Evolutionary conservation across 2,113 vertebrate species (phyloP), one percentile per base, ranked within the genome.

Genomic region (Phalacrocorax brasilianus): DNA sequence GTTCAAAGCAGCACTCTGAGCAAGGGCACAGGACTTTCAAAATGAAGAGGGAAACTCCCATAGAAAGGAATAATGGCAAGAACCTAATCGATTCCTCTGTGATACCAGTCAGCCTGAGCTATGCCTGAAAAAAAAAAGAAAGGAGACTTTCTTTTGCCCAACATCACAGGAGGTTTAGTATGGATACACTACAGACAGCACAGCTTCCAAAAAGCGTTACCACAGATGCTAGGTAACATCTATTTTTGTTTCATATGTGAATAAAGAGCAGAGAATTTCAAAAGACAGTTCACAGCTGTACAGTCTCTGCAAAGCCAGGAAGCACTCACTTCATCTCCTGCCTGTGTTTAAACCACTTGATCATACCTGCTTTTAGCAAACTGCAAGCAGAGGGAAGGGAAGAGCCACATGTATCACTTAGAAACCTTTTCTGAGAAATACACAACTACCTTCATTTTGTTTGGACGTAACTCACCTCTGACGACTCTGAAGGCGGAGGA

Each of bases 401-500:
- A 87, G 12, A 79, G 42, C 28, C 59, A 55, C 15, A 21, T 5
- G 15, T 5, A 33, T 38, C 38, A 42, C n/a, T 27, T 6, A 27
- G 28, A 93, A 88, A 42, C 11, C 19, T 59, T 1, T 27, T 11
- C 50, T 68, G 19, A 83, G 14, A 58, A 47, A 50, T 26, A 55
- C 23, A 6, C 2, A 67, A 55, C 30, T n/a, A 23, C 27, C 15
- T 24, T 50, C 6, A n/a, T 49, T 55, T 8, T n/a, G 14, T 44
- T 59, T 16, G 33, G 40, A 30, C 42, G 14, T 17, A 38, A 94
- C 95, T 96, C 94, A 99, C 99, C 99, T 99, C 99, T 35, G 99
- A 99, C 14, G 98, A 99, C 66, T 99, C 99, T 2, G 98, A 99
- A 45, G 98, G 99, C 0, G 98, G 97, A 58, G 98, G 98, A 61